A percentile compares a stretch with the other conserved stretches of the same genome.
Conservation (phyloP, 2,797 vertebrate genomes). For the Scleropages formosus region DNA sequence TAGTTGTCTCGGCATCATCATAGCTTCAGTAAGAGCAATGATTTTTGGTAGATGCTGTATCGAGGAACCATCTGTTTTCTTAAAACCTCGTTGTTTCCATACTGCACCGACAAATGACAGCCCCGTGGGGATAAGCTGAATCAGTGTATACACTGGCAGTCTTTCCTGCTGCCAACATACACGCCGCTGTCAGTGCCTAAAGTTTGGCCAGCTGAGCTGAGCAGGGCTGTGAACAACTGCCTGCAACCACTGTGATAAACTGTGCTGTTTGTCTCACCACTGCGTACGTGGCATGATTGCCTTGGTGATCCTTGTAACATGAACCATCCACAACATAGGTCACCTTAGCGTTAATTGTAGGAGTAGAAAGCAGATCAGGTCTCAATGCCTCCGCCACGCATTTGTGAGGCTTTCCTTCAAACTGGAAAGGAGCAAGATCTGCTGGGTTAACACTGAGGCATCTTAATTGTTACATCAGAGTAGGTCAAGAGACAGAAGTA, state of each 20-base stretch:
- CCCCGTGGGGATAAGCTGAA: conserved; percentile 2
- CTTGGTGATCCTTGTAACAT: conserved; percentile 7
- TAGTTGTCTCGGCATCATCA: too few species aligned
- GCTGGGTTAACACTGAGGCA: too few species aligned
- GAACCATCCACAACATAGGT: conserved; percentile 13
- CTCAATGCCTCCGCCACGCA: conserved; percentile 15
- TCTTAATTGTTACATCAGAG: too few species aligned
- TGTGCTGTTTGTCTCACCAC: neutral
- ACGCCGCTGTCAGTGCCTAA: neutral
- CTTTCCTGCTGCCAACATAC: neutral
- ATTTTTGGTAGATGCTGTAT: too few species aligned
- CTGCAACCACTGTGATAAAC: neutral
- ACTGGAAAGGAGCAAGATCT: too few species aligned
- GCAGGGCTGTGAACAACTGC: too few species aligned
- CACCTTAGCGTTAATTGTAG: neutral
- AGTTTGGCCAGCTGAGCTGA: conserved; percentile 8
- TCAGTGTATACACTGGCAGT: too few species aligned
- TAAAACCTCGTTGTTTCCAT: conserved; percentile 3
- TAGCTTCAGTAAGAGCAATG: too few species aligned
- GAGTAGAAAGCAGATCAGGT: neutral
- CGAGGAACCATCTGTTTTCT: too few species aligned
- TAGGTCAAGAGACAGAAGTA: too few species aligned
- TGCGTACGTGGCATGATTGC: too few species aligned
- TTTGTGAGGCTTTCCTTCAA: too few species aligned
- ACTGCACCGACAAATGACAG: conserved; percentile 14